phyloP scores from a whole-genome alignment of 2,888 invertebrate species.

The Drosophila formosana region DNA sequence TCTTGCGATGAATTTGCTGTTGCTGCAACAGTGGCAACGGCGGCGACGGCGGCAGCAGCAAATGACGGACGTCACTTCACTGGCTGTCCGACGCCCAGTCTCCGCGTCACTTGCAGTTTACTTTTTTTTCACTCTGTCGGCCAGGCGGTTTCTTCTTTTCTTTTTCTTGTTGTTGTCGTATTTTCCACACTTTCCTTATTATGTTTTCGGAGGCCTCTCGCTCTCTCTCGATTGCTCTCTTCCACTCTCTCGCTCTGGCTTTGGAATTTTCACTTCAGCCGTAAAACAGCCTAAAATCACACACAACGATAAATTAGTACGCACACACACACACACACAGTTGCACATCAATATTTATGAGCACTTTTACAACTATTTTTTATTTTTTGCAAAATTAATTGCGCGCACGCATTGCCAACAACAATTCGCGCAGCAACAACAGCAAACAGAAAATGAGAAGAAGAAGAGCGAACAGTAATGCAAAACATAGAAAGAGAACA shows the following conservation, averaged over 20 bases:
- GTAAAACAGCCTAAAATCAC: constrained; percentile 67
- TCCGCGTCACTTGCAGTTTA: constrained; percentile 69
- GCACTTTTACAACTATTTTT: constrained; percentile 55
- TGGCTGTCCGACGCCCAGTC: constrained; percentile 80
- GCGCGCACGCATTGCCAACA: constrained; percentile 73
- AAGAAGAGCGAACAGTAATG: constrained; percentile 41
- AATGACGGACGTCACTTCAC: constrained; percentile 53
- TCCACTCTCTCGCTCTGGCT: constrained; percentile 38
- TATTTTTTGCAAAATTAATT: constrained; percentile 63
- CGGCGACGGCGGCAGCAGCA: constrained; percentile 27
- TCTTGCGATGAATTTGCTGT: constrained; percentile 33
- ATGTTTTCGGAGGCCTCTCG: constrained; percentile 46
- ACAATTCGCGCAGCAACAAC: constrained; percentile 46
- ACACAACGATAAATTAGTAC: constrained; percentile 40
- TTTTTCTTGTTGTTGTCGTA: constrained; percentile 31
- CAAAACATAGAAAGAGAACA: constrained; percentile 47
- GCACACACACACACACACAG: constrained; percentile 21
- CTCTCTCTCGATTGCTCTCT: constrained; percentile 5
- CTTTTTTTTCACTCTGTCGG: constrained; percentile 58
- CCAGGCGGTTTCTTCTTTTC: constrained; percentile 50
- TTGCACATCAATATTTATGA: constrained; percentile 56
- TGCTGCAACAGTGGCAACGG: constrained; percentile 22
- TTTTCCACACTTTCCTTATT: constrained; percentile 64
- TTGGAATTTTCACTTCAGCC: constrained; percentile 75
- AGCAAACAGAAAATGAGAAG: constrained; percentile 8